Evolutionary conservation across 2,888 invertebrate genomes (phyloP).

Genomic region (Andrena minutula): DNA sequence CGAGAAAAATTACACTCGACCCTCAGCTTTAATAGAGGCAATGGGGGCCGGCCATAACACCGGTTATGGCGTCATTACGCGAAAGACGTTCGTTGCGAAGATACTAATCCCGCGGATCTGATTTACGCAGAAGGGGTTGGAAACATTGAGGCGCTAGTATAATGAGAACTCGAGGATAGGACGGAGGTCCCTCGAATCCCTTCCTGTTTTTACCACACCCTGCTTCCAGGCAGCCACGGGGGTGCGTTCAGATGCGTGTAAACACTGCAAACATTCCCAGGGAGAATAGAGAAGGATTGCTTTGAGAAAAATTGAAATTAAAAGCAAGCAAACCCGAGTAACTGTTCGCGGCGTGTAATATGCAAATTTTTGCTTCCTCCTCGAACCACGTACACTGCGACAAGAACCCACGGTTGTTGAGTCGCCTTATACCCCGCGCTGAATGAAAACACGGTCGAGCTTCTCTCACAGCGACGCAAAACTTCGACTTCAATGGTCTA

Average conservation of each 20-base stretch:
- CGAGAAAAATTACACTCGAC: conserved; percentile 39
- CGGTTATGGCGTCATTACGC: conserved; percentile 51
- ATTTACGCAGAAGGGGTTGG: conserved; percentile 56
- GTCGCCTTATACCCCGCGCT: too few relatives aligned
- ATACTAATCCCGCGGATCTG: conserved; percentile 36
- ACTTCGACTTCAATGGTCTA: too few relatives aligned
- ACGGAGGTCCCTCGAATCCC: background rate
- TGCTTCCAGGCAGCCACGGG: background rate
- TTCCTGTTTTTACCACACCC: background rate
- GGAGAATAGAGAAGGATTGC: too few relatives aligned
- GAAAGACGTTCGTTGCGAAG: conserved; percentile 53
- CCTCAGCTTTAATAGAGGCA: conserved; percentile 47
- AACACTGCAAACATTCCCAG: too few relatives aligned
- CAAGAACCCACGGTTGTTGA: too few relatives aligned
- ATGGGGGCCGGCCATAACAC: conserved; percentile 40
- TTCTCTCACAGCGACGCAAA: too few relatives aligned
- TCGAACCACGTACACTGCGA: too few relatives aligned
- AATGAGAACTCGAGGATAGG: conserved; percentile 11
- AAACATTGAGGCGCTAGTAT: conserved; percentile 42
- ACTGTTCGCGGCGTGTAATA: too few relatives aligned
- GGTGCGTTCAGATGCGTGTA: background rate
- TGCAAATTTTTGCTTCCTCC: too few relatives aligned
- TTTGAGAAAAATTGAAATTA: too few relatives aligned
- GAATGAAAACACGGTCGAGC: too few relatives aligned
- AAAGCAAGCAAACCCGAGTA: too few relatives aligned